Evolutionary conservation across 2,888 invertebrate species (phyloP).

Genomic region (Azorinus chamasolen): DNA sequence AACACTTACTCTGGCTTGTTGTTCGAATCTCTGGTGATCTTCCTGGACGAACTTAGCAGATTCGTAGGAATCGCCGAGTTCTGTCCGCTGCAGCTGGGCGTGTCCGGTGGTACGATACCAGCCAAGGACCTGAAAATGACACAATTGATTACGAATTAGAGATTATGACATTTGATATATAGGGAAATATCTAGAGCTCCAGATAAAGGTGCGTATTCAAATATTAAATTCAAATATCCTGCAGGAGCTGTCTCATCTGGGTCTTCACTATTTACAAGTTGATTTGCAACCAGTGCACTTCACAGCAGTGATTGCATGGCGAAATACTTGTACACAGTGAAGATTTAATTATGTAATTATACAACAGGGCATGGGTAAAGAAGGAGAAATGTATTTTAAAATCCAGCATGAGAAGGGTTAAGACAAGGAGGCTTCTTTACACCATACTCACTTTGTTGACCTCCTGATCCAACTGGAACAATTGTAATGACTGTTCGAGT

Average conservation of each 20-base stretch:
- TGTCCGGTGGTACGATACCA: conserved; percentile 84
- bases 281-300: too few relatives aligned
- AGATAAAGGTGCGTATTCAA: neutral
- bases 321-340: too few relatives aligned
- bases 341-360: neutral
- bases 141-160: neutral
- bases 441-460: conserved; percentile 87
- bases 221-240: too few relatives aligned
- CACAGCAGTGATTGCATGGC: too few relatives aligned
- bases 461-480: conserved; percentile 91
- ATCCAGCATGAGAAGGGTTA: too few relatives aligned
- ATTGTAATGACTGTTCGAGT: conserved; percentile 92
- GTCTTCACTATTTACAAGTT: too few relatives aligned
- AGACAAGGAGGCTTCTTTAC: too few relatives aligned
- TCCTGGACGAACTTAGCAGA: conserved; percentile 90
- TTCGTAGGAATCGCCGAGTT: conserved; percentile 90
- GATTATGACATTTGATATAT: too few relatives aligned
- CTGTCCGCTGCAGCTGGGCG: conserved; percentile 87
- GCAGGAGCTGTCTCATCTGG: too few relatives aligned
- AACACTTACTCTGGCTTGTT: conserved; percentile 90
- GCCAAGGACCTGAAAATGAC: conserved; percentile 78
- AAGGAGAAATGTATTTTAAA: too few relatives aligned
- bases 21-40: conserved; percentile 90
- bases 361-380: too few relatives aligned
- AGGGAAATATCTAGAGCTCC: too few relatives aligned